A percentile compares a stretch with the other conserved stretches of the same genome.
phyloP scores from a whole-genome alignment of 2,888 invertebrate genomes.

The Lithophane socia region DNA sequence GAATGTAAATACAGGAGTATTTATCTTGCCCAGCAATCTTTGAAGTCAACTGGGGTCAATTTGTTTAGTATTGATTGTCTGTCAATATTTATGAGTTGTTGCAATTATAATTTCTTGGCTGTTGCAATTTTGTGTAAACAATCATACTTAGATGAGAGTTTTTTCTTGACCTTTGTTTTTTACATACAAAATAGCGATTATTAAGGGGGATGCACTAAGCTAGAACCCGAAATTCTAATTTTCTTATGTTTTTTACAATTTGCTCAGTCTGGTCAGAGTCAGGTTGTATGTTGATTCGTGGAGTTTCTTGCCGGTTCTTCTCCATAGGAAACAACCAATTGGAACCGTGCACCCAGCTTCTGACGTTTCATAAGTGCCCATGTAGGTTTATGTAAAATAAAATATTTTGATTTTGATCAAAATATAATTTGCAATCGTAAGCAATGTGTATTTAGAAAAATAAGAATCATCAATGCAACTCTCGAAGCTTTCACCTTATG shows the following conservation, averaged over 20 bases:
- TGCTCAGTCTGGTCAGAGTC: no score
- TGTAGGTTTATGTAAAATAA: no score
- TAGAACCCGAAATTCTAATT: background rate
- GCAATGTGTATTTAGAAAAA: no score
- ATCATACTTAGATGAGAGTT: background rate
- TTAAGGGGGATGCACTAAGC: background rate
- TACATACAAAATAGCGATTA: background rate
- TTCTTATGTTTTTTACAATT: background rate
- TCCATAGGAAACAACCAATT: no score
- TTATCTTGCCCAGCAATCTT: slow-evolving; percentile 22
- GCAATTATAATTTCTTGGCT: slow-evolving; percentile 16
- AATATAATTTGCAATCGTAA: no score
- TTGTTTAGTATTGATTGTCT: slow-evolving; percentile 28
- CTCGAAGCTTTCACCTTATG: no score
- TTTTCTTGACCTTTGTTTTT: background rate
- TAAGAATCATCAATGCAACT: no score
- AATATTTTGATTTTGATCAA: no score
- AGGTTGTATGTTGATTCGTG: no score
- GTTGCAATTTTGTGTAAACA: slow-evolving; percentile 8
- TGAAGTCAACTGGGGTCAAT: slow-evolving; percentile 37
- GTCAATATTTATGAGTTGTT: slow-evolving; percentile 31
- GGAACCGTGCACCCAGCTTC: no score
- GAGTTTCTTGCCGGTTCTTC: no score
- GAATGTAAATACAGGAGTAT: background rate
- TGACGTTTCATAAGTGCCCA: no score